Evolutionary conservation across 2,888 invertebrate species (phyloP), one percentile per base, ranked within the genome.

Genomic region (Idaea dimidiata): DNA sequence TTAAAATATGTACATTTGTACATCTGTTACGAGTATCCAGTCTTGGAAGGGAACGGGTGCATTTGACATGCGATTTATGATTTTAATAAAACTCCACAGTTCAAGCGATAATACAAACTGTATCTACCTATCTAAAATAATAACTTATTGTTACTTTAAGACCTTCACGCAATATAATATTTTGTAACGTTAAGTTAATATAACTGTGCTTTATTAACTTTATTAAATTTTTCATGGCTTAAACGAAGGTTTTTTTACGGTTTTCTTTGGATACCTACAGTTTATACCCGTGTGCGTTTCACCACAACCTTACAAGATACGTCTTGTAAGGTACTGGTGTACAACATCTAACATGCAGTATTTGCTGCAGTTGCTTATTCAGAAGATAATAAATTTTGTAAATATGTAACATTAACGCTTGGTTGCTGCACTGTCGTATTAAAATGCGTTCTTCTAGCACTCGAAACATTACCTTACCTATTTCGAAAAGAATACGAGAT

Each of bases 41-140:
- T 83, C 84, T 83, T 79, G 76, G 80, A 77, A 77, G 76, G 77
- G 76, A 83, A 81, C 89, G 87, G 88, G 85, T 92, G 91, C 86
- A 86, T 89, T 89, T 91, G 91, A 91, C 91, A 82, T 74, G 75
- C 83, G 87, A 91, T 92, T 92, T 92, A 92, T 91, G 85, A 89
- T 89, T 91, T 91, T 91, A 91, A 91, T 91, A 91, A 91, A 91
- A 91, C 84, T 82, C 79, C 72, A 70, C 75, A 79, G 82, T 80
- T 79, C 76, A 77, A 77, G 80, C 81, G 76, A 84, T 84, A 82
- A 83, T 79, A 81, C 78, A 84, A 80, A 83, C 80, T 10, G 43
- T 43, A 43, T 10, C 14, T 10, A 43, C 14, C 14, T 10, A 43
- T 43, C 79, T 83, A 81, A 80, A 77, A 79, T 79, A 77, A 79